Evolutionary conservation across 2,113 vertebrate species (phyloP).

Genomic region (Hepsetus odoe): DNA sequence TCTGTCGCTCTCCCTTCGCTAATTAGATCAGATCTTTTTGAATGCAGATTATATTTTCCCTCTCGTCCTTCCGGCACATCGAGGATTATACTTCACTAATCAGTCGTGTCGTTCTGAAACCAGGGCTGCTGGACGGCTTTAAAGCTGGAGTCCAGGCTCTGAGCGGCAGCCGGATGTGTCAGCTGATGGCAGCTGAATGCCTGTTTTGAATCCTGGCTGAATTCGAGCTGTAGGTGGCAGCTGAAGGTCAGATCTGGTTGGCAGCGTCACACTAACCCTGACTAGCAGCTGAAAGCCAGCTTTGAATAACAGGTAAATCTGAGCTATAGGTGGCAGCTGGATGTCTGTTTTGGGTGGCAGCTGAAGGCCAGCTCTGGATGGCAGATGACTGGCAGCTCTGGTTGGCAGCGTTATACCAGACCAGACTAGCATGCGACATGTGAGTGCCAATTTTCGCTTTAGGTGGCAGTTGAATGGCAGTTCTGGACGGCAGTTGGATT

Average conservation of each 20-base stretch:
- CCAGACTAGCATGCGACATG: neutral
- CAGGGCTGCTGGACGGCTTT: neutral
- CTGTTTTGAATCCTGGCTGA: neutral
- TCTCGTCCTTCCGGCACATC: slow-evolving; percentile 15
- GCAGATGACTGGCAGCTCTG: neutral
- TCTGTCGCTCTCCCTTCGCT: slow-evolving; percentile 16
- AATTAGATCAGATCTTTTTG: slow-evolving; percentile 55
- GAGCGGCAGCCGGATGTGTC: too few relatives aligned
- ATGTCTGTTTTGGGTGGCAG: neutral
- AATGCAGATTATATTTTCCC: slow-evolving; percentile 48
- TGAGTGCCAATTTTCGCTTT: neutral
- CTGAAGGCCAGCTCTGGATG: neutral
- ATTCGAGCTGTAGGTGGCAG: neutral
- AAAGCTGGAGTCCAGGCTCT: neutral
- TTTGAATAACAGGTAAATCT: too few relatives aligned
- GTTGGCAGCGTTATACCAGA: too few relatives aligned
- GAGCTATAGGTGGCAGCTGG: too few relatives aligned
- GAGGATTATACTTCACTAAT: slow-evolving; percentile 44
- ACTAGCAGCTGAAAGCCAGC: neutral
- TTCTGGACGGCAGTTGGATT: neutral
- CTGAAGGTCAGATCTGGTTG: neutral
- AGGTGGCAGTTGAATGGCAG: neutral
- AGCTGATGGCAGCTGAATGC: neutral
- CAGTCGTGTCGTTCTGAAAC: slow-evolving; percentile 33
- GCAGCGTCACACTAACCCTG: neutral